A percentile compares a stretch with the other conserved stretches of the same genome.
Evolutionary conservation across 2,888 invertebrate genomes (phyloP).

Genomic region (Hybos culiciformis): DNA sequence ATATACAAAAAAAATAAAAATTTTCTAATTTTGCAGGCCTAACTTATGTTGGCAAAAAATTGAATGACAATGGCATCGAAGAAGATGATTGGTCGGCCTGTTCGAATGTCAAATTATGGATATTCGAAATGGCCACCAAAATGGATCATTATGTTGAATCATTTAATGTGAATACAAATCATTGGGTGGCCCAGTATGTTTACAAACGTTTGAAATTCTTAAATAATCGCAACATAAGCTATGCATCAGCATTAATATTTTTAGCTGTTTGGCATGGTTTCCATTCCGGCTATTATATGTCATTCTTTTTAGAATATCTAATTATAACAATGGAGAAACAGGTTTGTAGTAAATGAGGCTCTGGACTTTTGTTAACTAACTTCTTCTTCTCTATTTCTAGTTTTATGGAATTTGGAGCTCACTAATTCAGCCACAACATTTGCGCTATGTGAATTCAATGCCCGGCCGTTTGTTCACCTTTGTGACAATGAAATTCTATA

Average conservation of each 20-base stretch:
- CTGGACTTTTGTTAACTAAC: neutral
- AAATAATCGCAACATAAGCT: constrained; percentile 68
- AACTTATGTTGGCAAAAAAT: constrained; percentile 39
- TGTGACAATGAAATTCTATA: constrained; percentile 53
- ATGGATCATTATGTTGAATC: constrained; percentile 80
- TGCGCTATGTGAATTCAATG: constrained; percentile 19
- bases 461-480: constrained; percentile 37
- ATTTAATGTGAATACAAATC: constrained; percentile 93
- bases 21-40: constrained; percentile 47
- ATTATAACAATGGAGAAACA: constrained; percentile 77
- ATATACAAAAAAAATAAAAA: too few species aligned
- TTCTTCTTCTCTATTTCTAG: constrained; percentile 15
- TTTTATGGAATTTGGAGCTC: constrained; percentile 22
- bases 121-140: constrained; percentile 70
- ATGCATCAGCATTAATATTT: constrained; percentile 67
- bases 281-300: constrained; percentile 85
- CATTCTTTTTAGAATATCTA: constrained; percentile 83
- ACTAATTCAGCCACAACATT: constrained; percentile 19
- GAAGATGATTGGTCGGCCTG: constrained; percentile 73
- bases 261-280: constrained; percentile 95
- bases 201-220: constrained; percentile 89
- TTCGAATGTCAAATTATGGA: constrained; percentile 69
- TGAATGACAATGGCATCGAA: constrained; percentile 50
- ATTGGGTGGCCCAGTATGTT: constrained; percentile 85
- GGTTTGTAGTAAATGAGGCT: constrained; percentile 6